Conservation (phyloP, 2,888 invertebrate genomes). For the Mayetiola destructor region DNA sequence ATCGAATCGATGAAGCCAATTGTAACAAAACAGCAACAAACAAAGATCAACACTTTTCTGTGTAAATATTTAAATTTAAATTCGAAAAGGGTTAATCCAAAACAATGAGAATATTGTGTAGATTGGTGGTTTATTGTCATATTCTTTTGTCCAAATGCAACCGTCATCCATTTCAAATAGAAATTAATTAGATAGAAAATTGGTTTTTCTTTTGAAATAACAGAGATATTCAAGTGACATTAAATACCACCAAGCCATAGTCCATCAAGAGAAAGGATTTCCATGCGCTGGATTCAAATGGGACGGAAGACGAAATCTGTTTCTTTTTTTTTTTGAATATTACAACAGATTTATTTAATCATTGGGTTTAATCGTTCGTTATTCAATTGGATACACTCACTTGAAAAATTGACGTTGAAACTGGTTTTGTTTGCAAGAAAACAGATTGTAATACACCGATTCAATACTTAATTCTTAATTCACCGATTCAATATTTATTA, state of each 20-base stretch:
- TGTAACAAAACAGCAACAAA: slow-evolving; percentile 1
- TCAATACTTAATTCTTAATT: no score
- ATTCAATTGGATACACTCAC: background rate
- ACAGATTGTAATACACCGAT: no score
- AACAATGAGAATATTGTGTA: no score
- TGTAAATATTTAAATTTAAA: no score
- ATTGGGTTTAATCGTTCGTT: no score
- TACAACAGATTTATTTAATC: background rate
- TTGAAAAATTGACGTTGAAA: background rate
- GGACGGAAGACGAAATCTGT: background rate
- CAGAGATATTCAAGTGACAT: no score
- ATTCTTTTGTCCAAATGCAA: no score
- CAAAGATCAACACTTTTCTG: background rate
- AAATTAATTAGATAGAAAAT: slow-evolving; percentile 16
- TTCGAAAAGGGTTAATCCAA: slow-evolving; percentile 8
- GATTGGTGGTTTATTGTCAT: no score
- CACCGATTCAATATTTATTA: no score
- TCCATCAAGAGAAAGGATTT: slow-evolving; percentile 5
- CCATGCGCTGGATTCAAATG: background rate
- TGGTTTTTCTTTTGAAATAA: background rate
- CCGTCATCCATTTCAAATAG: background rate
- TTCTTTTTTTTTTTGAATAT: background rate
- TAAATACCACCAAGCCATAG: no score
- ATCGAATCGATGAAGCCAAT: slow-evolving; percentile 4
- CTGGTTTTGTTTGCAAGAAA: no score